Conservation (phyloP, 92 coral and sea anemone genomes). For the Heliopora coerulea region DNA sequence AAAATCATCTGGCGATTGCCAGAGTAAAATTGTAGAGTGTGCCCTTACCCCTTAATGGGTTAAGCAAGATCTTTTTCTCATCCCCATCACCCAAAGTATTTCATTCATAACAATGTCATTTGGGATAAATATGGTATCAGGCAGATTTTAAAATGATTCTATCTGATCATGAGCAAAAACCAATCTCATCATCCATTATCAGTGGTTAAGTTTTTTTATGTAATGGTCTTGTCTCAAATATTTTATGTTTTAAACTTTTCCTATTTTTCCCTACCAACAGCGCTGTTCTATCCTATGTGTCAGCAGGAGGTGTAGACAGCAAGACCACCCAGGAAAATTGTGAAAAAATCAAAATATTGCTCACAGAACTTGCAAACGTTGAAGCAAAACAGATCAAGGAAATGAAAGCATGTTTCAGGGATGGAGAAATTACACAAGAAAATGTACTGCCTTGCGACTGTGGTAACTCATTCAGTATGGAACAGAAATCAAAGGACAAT, state of each 20-base stretch:
- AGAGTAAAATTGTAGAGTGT: too few species aligned
- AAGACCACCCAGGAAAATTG: not conserved
- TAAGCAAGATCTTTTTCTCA: too few species aligned
- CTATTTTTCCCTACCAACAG: constrained; percentile 2
- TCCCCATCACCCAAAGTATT: too few species aligned
- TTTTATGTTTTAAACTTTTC: not conserved
- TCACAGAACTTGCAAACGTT: constrained; percentile 6
- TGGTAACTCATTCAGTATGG: not conserved
- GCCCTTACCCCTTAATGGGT: too few species aligned
- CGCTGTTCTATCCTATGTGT: constrained; percentile 44
- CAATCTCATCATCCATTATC: constrained; percentile 11
- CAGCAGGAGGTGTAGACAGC: constrained; percentile 10
- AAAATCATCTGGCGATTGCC: too few species aligned
- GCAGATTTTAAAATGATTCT: too few species aligned
- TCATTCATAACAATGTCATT: too few species aligned
- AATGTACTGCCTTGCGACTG: not conserved
- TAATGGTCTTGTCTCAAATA: too few species aligned
- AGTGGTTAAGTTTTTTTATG: not conserved
- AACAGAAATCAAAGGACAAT: not conserved
- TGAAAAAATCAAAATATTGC: constrained; percentile 18
- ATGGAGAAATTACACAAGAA: not conserved
- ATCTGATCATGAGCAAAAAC: too few species aligned
- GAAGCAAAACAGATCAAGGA: constrained; percentile 11
- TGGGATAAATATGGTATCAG: too few species aligned
- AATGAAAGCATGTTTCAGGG: not conserved